Conservation (phyloP, 2,888 invertebrate genomes). For the Dasysyrphus tricinctus region DNA sequence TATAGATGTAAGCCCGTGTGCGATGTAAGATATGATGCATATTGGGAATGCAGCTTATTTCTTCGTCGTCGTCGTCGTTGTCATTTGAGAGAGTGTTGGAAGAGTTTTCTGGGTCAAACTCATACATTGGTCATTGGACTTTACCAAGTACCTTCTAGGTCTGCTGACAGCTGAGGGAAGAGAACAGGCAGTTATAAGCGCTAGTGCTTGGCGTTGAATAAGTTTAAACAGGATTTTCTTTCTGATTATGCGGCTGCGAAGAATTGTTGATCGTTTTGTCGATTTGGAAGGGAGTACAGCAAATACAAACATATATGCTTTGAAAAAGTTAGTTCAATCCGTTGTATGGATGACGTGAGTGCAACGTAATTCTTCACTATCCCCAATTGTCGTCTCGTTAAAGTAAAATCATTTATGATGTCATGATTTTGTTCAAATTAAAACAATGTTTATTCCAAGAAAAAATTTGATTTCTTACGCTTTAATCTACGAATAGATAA, state of each 20-base stretch:
- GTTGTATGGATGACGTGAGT: neutral
- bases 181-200: conserved; percentile 20
- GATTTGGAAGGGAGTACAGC: neutral
- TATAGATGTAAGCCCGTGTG: neutral
- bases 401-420: conserved; percentile 3
- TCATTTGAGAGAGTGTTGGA: conserved; percentile 42
- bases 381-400: neutral
- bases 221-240: conserved; percentile 55
- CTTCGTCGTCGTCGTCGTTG: conserved; percentile 22
- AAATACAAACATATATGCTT: neutral
- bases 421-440: neutral
- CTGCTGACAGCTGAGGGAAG: conserved; percentile 17
- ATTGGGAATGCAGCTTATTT: conserved; percentile 13
- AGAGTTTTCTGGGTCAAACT: conserved; percentile 74
- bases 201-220: conserved; percentile 36
- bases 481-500: too few species aligned
- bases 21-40: conserved; percentile 23
- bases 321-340: conserved; percentile 22
- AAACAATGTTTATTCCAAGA: neutral
- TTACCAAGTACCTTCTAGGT: conserved; percentile 31
- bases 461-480: neutral
- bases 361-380: neutral
- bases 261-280: conserved; percentile 25
- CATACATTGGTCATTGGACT: conserved; percentile 73
- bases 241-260: conserved; percentile 29